These are phyloP conservation scores for Xenus cinereus DNA, from an alignment of 2,113 vertebrate species.

Conservation along the genomic window DNA sequence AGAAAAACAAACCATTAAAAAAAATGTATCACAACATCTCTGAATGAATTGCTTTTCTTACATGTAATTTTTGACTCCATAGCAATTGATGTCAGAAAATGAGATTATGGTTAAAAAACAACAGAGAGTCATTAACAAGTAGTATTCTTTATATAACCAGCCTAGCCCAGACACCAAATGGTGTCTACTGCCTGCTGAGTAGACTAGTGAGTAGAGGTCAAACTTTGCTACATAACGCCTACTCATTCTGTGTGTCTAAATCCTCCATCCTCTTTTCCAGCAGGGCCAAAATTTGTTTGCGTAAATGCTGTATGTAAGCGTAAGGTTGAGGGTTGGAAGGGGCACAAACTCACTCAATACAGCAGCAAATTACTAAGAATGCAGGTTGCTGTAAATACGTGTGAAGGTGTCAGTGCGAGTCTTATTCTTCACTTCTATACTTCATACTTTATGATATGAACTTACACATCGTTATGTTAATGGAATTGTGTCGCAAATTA, in stretches of 20 bases:
- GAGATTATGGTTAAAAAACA: neutral
- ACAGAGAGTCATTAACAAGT: neutral
- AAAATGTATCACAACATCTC: neutral
- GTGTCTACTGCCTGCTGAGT: neutral
- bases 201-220: neutral
- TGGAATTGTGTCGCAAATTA: neutral
- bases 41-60: neutral
- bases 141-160: neutral
- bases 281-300: neutral
- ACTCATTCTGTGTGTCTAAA: neutral
- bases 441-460: neutral
- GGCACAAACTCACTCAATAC: neutral
- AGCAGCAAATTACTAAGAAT: neutral
- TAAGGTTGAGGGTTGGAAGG: neutral
- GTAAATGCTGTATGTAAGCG: neutral
- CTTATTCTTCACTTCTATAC: neutral
- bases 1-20: constrained; percentile 5
- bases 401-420: neutral
- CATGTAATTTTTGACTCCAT: neutral
- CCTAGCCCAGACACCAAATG: neutral
- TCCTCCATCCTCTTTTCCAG: neutral
- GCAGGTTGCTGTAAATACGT: neutral
- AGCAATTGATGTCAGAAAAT: neutral
- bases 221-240: neutral
- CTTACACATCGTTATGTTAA: neutral